Evolutionary conservation across 2,797 vertebrate species (phyloP), one percentile per base, ranked within the genome.

Genomic region (Limnodromus scolopaceus): DNA sequence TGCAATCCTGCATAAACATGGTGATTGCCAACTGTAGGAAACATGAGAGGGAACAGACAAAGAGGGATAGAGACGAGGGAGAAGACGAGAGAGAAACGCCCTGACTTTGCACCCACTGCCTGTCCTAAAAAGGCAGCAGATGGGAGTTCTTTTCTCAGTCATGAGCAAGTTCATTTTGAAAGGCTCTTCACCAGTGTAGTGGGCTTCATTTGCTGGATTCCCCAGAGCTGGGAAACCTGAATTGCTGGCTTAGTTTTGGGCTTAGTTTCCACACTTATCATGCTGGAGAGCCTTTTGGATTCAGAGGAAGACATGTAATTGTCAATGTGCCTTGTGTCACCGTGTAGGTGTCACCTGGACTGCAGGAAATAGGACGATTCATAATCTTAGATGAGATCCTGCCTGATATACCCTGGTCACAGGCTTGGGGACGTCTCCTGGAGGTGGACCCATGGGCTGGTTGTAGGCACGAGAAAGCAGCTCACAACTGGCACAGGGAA

Each of bases 111-210:
- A 64, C 1, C 1, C 23, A 3, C 16, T 72, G 20, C 53, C 41
- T 18, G 16, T 58, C 57, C 20, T 48, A 30, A 51, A 48, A 51
- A 66, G 22, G 13, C 16, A 1, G 3, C 64, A 70, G n/a, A 11
- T 0, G 2, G 46, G n/a, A 69, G 28, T 19, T 49, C 0, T 0
- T 64, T 85, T n/a, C 22, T 20, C 25, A 72, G 22, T 54, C 38
- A 11, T 9, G 17, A 53, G 38, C 4, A 7, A 34, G 20, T 16
- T 41, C 1, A 2, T 65, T 92, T 80, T 4, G 4, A 76, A 96
- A 65, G 12, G 5, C 22, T 88, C 38, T n/a, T 80, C 65, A 55
- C 11, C 38, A 30, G 5, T 16, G 11, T 30, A 14, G 28, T 55
- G 70, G 51, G 32, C 16, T 91, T 61, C 6, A 24, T 48, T 57